Conservation (phyloP, 1,140 invertebrate species). For the Anagrus nilaparvatae region DNA sequence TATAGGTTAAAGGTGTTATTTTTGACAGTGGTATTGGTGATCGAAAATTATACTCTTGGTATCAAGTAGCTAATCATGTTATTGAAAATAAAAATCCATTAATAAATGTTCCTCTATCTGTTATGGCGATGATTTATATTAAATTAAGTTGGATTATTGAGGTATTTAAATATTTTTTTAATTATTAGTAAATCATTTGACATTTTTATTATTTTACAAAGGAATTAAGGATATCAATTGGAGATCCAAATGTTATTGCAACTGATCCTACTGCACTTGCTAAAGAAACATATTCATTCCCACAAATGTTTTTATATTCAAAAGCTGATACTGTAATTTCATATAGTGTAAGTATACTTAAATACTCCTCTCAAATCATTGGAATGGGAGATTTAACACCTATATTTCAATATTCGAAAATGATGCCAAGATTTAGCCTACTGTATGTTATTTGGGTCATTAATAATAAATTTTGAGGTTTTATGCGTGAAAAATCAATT, state of each 20-base stretch:
- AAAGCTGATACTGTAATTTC: slow-evolving; percentile 55
- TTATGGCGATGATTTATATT: slow-evolving; percentile 46
- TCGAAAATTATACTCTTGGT: slow-evolving; percentile 46
- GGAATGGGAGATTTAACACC: too few species aligned
- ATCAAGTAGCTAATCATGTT: too few species aligned
- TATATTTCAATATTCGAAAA: too few species aligned
- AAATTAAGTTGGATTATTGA: slow-evolving; percentile 51
- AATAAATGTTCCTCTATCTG: slow-evolving; percentile 45
- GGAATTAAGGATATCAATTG: too few species aligned
- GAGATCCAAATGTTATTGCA: slow-evolving; percentile 20
- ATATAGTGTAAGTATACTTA: slow-evolving; percentile 36
- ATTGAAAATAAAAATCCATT: slow-evolving; percentile 40
- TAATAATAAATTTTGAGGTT: too few species aligned
- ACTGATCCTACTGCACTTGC: slow-evolving; percentile 33
- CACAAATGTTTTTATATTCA: slow-evolving; percentile 68
- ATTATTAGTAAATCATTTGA: too few species aligned
- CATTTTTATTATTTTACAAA: too few species aligned
- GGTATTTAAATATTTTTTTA: too few species aligned
- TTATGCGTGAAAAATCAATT: too few species aligned
- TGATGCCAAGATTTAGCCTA: too few species aligned
- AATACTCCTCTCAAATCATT: too few species aligned
- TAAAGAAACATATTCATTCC: slow-evolving; percentile 44
- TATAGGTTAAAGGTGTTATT: slow-evolving; percentile 61
- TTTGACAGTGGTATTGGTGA: slow-evolving; percentile 67
- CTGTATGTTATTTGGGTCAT: too few species aligned